phyloP scores from a whole-genome alignment of 1,140 invertebrate genomes.

The Coptotermes formosanus region DNA sequence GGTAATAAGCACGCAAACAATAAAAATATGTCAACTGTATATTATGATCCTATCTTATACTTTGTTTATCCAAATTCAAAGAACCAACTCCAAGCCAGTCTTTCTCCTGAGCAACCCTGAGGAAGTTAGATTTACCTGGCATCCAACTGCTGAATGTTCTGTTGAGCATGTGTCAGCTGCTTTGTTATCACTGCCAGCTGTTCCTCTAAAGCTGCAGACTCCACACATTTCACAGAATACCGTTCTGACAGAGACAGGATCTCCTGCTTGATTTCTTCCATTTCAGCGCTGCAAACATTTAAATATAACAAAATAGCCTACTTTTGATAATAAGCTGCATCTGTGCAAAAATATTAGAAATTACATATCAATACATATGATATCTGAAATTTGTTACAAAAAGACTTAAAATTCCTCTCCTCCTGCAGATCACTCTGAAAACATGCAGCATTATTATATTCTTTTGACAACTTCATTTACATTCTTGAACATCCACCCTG shows the following conservation, averaged over 20 bases:
- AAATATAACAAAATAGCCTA: conserved; percentile 26
- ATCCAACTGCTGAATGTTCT: conserved; percentile 75
- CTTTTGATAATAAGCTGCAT: too few species aligned
- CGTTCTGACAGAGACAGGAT: conserved; percentile 85
- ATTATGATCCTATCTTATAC: background rate
- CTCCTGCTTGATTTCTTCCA: conserved; percentile 81
- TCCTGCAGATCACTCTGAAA: background rate
- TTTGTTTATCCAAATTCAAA: too few species aligned
- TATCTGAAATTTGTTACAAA: background rate
- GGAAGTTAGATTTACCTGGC: conserved; percentile 50
- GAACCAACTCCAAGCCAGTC: too few species aligned
- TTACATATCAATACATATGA: background rate
- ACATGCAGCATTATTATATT: too few species aligned
- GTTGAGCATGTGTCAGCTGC: conserved; percentile 75
- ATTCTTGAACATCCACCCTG: too few species aligned
- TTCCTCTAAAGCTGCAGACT: conserved; percentile 82
- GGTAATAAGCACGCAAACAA: background rate
- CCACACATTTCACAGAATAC: conserved; percentile 88
- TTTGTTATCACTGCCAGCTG: conserved; percentile 72
- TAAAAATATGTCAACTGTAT: background rate
- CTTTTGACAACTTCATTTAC: too few species aligned
- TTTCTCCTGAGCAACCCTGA: too few species aligned
- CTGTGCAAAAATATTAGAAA: too few species aligned
- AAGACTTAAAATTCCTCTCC: background rate
- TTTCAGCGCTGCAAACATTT: conserved; percentile 63